phyloP scores from a whole-genome alignment of 2,113 vertebrate species.

The Pollimyrus isidori region DNA sequence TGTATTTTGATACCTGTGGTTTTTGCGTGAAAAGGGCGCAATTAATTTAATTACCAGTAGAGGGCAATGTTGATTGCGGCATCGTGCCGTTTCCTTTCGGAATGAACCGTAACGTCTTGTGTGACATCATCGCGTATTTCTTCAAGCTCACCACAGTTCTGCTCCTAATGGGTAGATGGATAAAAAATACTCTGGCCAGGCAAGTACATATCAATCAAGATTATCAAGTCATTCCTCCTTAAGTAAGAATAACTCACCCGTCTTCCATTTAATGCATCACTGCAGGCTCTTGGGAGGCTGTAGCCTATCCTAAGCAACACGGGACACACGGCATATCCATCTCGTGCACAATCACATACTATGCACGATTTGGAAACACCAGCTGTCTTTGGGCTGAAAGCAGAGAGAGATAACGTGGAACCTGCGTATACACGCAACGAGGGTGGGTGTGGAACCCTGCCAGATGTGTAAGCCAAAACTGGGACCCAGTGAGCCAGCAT shows the following conservation, averaged over 20 bases:
- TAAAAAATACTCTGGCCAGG: not conserved
- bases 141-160: not conserved
- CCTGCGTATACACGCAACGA: not conserved
- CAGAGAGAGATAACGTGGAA: not conserved
- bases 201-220: not conserved
- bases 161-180: not conserved
- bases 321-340: not conserved
- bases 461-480: not conserved
- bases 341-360: not conserved
- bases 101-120: not conserved
- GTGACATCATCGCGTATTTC: not conserved
- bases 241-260: not conserved
- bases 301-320: not conserved
- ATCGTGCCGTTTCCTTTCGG: not conserved
- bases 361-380: not conserved
- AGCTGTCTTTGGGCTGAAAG: not conserved
- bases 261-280: not conserved
- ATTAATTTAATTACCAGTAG: not conserved
- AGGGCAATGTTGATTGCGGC: constrained; percentile 7
- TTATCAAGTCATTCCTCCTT: not conserved
- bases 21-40: not conserved
- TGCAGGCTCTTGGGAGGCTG: not conserved
- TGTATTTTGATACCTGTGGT: not conserved
- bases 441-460: not conserved
- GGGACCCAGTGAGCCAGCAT: not conserved